Percentiles rank a stretch among this genome's conserved stretches.
These are phyloP conservation scores for Hydrozoanthus tunicans DNA, from an alignment of 64 coral and sea anemone genomes.

Conservation along the genomic window DNA sequence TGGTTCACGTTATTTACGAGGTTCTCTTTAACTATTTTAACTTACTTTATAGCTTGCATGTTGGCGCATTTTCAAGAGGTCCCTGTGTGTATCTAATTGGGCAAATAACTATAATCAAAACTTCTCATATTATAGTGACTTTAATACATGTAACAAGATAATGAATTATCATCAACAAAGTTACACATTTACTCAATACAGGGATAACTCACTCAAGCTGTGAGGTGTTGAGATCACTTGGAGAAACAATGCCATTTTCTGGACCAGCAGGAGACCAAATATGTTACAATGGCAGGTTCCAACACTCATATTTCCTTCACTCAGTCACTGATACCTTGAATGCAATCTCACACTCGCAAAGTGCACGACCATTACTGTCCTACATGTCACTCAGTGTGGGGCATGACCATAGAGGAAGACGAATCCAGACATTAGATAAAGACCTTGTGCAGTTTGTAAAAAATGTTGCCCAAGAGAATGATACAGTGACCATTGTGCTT, in stretches of 20 bases:
- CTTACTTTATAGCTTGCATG: too few relatives aligned
- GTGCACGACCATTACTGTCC: conserved; percentile 21
- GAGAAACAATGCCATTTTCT: conserved; percentile 50
- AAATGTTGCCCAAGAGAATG: conserved; percentile 17
- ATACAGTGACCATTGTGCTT: conserved; percentile 50
- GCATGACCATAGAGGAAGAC: conserved; percentile 27
- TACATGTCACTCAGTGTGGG: conserved; percentile 46
- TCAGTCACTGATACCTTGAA: conserved; percentile 30
- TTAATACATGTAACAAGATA: too few relatives aligned
- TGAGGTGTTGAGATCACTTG: conserved; percentile 43
- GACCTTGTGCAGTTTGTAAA: conserved; percentile 31
- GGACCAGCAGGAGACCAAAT: conserved; percentile 61
- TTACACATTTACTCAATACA: background rate
- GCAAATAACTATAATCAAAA: too few relatives aligned
- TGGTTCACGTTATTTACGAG: too few relatives aligned
- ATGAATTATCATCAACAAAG: too few relatives aligned
- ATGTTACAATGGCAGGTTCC: conserved; percentile 90
- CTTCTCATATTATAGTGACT: too few relatives aligned
- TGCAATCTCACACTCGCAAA: background rate
- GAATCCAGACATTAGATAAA: conserved; percentile 26
- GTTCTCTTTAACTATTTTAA: too few relatives aligned
- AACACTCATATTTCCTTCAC: conserved; percentile 74
- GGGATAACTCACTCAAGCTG: conserved; percentile 92
- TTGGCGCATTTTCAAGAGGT: too few relatives aligned
- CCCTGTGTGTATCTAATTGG: too few relatives aligned